Evolutionary conservation across 2,113 vertebrate genomes (phyloP).

Genomic region (Pachycephala philippinensis): DNA sequence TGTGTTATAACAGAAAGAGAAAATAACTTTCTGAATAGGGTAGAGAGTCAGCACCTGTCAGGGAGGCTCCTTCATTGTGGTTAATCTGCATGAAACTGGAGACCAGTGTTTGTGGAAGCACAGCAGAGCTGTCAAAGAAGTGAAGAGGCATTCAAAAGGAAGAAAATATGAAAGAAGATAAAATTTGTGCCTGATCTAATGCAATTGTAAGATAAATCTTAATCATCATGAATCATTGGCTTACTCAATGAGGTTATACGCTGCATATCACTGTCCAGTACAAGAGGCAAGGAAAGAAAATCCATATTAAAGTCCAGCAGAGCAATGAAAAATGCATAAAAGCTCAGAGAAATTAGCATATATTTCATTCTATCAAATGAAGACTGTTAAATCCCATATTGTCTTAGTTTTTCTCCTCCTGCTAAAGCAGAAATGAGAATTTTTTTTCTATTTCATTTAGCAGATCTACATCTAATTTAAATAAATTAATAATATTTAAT

Average conservation of each 20-base stretch:
- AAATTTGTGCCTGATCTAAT: background rate
- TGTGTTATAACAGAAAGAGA: background rate
- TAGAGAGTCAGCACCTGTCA: background rate
- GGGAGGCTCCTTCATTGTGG: background rate
- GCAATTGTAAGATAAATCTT: background rate
- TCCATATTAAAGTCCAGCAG: background rate
- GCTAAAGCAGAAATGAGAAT: background rate
- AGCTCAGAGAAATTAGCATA: background rate
- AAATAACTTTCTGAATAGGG: background rate
- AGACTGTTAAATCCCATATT: background rate
- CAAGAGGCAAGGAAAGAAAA: background rate
- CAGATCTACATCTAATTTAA: background rate
- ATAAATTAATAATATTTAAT: background rate
- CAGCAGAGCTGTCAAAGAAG: background rate
- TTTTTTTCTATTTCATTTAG: background rate
- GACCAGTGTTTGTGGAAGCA: background rate
- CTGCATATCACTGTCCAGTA: background rate
- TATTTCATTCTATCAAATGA: background rate
- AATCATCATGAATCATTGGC: background rate
- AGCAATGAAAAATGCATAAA: conserved; percentile 12
- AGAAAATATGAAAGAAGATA: background rate
- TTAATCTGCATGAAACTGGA: background rate
- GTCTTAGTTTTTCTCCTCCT: background rate
- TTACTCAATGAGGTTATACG: background rate
- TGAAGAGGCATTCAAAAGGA: background rate